Percentiles rank a stretch among this genome's conserved stretches.
phyloP scores from a whole-genome alignment of 2,888 invertebrate species.

The Parnassius smintheus region DNA sequence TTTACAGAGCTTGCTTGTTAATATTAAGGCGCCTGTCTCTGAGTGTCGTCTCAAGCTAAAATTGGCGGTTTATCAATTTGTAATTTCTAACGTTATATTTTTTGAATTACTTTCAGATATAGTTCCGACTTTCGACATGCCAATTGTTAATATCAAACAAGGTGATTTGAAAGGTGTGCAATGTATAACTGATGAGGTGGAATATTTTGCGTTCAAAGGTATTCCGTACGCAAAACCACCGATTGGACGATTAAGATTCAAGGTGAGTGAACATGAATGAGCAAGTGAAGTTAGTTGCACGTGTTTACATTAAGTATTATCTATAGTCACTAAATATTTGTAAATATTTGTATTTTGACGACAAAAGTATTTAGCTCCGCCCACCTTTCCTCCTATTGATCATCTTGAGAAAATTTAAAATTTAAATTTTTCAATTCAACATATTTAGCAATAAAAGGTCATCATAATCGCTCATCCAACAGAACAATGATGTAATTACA shows the following conservation, averaged over 20 bases:
- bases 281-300: no score
- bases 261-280: constrained; percentile 60
- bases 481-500: no score
- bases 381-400: no score
- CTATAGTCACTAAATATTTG: no score
- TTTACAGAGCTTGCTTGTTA: not conserved
- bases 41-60: not conserved
- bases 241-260: constrained; percentile 79
- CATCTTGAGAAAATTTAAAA: no score
- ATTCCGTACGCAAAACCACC: constrained; percentile 83
- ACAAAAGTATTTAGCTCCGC: no score
- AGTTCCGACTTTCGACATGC: constrained; percentile 43
- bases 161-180: constrained; percentile 59
- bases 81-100: not conserved
- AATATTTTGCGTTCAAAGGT: constrained; percentile 74
- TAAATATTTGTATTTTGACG: no score
- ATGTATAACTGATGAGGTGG: constrained; percentile 46
- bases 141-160: constrained; percentile 52
- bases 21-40: not conserved
- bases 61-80: constrained; percentile 12
- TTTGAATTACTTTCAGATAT: constrained; percentile 28
- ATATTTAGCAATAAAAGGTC: no score
- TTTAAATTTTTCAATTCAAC: no score
- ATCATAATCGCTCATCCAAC: no score
- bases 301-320: no score